Percentiles rank a stretch among this genome's conserved stretches.
Conservation (phyloP, 2,113 vertebrate genomes). For the Callipepla squamata region DNA sequence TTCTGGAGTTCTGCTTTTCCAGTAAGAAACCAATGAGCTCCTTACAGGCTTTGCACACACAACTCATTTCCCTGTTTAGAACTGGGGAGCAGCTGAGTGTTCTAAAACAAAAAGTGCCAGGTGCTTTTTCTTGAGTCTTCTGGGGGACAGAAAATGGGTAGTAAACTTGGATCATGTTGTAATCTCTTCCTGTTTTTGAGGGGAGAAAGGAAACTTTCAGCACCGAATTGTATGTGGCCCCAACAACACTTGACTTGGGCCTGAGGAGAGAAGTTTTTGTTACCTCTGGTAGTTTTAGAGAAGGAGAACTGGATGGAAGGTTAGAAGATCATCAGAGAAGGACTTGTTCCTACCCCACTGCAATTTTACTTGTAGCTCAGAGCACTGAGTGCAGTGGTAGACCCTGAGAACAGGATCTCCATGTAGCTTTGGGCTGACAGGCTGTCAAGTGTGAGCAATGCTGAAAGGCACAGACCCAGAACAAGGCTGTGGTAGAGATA, state of each 20-base stretch:
- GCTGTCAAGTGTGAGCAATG: neutral
- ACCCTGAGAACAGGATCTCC: neutral
- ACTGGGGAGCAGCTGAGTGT: rapidly evolving
- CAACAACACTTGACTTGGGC: neutral
- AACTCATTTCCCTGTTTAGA: neutral
- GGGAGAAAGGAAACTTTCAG: neutral
- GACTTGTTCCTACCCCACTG: neutral
- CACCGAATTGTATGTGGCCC: neutral
- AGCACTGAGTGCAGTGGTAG: neutral
- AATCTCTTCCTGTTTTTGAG: constrained; percentile 21
- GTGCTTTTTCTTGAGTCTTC: neutral
- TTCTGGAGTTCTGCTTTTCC: neutral
- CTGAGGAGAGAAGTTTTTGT: neutral
- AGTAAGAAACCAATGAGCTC: neutral
- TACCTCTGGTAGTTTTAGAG: neutral
- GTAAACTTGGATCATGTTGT: neutral
- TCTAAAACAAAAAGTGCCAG: neutral
- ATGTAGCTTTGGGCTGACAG: neutral
- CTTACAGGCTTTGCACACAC: neutral
- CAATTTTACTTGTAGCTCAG: neutral
- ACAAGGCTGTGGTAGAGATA: neutral
- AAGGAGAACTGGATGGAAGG: neutral
- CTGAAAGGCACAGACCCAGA: neutral
- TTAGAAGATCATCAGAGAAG: neutral
- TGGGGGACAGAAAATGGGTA: neutral